Evolutionary conservation across 2,888 invertebrate genomes (phyloP).

Genomic region (Diarsia dahlii): DNA sequence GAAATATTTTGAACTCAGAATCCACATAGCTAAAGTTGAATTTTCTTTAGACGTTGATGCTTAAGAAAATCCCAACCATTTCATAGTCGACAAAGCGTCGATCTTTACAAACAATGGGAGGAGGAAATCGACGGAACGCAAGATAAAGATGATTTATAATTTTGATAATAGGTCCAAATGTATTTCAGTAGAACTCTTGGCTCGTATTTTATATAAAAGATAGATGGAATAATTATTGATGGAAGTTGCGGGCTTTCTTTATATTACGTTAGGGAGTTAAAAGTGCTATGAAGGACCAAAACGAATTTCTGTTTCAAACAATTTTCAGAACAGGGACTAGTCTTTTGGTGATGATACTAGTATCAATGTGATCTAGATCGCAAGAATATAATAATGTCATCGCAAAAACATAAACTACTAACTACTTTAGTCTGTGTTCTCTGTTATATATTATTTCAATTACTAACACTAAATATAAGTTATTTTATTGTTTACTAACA

Average conservation of each 20-base stretch:
- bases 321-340: too few species aligned
- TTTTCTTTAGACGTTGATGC: slow-evolving; percentile 1
- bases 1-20: slow-evolving; percentile 9
- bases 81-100: slow-evolving; percentile 67
- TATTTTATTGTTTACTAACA: too few species aligned
- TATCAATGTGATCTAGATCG: too few species aligned
- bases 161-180: slow-evolving; percentile 73
- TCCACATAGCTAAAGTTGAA: background rate
- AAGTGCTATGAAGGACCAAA: too few species aligned
- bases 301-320: too few species aligned
- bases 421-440: too few species aligned
- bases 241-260: slow-evolving; percentile 16
- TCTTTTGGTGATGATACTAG: too few species aligned
- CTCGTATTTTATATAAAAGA: slow-evolving; percentile 51
- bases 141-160: slow-evolving; percentile 80
- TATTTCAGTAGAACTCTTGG: slow-evolving; percentile 63
- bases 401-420: too few species aligned
- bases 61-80: slow-evolving; percentile 60
- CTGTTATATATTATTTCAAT: too few species aligned
- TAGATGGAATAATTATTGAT: slow-evolving; percentile 33
- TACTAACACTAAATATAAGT: too few species aligned
- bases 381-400: too few species aligned
- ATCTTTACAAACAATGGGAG: slow-evolving; percentile 63
- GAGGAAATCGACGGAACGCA: slow-evolving; percentile 72
- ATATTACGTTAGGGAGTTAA: slow-evolving; percentile 6